These are phyloP conservation scores for Dryococelus australis DNA, from an alignment of 2,888 invertebrate species.

Conservation along the genomic window DNA sequence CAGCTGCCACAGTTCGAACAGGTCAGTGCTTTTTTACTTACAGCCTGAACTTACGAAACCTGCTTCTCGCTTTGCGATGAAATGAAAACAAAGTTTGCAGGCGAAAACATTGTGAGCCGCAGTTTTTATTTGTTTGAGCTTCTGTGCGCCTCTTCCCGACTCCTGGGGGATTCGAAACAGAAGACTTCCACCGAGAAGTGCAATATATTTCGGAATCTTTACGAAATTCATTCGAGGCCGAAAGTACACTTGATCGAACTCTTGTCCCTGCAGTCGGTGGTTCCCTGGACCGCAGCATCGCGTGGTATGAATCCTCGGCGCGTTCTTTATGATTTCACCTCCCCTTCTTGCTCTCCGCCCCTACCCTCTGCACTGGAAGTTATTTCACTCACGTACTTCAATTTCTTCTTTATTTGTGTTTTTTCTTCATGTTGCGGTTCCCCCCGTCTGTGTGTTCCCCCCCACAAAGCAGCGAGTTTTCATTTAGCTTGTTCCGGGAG, in stretches of 20 bases:
- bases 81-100: no score
- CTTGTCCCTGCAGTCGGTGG: neutral
- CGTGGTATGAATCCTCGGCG: neutral
- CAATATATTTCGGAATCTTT: no score
- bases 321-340: neutral
- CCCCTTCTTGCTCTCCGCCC: neutral
- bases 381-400: constrained; percentile 16
- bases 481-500: neutral
- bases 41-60: no score
- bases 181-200: no score
- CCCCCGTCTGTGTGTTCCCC: neutral
- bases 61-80: no score
- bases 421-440: constrained; percentile 10
- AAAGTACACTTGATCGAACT: neutral
- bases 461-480: neutral
- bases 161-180: no score
- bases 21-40: no score
- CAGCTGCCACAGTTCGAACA: no score
- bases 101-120: no score
- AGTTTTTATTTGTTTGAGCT: no score
- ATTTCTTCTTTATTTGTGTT: constrained; percentile 16
- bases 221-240: no score
- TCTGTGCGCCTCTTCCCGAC: no score
- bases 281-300: neutral
- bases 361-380: neutral